Percentiles rank a stretch among this genome's conserved stretches.
Conservation (phyloP, 1,140 invertebrate species). For the Babylonia areolata region DNA sequence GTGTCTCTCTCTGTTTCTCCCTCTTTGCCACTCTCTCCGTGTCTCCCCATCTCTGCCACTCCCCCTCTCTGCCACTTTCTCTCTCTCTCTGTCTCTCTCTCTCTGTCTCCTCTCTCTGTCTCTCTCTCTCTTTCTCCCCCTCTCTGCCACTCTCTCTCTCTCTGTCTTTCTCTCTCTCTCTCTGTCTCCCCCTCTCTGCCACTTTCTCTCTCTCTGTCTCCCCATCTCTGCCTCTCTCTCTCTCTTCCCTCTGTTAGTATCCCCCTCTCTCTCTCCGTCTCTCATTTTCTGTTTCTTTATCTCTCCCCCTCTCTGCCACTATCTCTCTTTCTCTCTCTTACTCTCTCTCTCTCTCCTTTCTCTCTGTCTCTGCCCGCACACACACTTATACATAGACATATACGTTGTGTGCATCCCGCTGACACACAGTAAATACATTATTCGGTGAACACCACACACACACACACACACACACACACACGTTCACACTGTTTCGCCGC, state of each 20-base stretch:
- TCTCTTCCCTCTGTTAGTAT: background rate
- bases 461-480: too few relatives aligned
- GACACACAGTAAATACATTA: too few relatives aligned
- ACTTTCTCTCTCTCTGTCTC: constrained; percentile 25
- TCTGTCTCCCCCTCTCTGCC: background rate
- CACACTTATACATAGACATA: too few relatives aligned
- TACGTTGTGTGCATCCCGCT: too few relatives aligned
- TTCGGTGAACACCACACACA: too few relatives aligned
- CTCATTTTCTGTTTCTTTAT: too few relatives aligned
- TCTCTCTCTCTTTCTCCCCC: background rate
- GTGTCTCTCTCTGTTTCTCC: background rate
- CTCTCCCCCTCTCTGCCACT: too few relatives aligned
- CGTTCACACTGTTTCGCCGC: too few relatives aligned
- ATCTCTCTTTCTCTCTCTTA: constrained; percentile 20
- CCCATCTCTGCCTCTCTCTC: constrained; percentile 6
- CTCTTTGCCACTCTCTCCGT: constrained; percentile 1
- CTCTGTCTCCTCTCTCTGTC: background rate
- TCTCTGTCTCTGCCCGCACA: too few relatives aligned
- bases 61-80: too few relatives aligned
- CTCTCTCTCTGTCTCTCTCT: background rate
- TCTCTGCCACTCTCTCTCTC: background rate
- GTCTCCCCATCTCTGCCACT: too few relatives aligned
- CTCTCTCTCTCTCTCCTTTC: background rate
- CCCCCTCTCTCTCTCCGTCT: too few relatives aligned
- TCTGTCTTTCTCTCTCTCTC: constrained; percentile 25